Conservation (phyloP, 2,888 invertebrate genomes). For the Drosophila mercatorum region DNA sequence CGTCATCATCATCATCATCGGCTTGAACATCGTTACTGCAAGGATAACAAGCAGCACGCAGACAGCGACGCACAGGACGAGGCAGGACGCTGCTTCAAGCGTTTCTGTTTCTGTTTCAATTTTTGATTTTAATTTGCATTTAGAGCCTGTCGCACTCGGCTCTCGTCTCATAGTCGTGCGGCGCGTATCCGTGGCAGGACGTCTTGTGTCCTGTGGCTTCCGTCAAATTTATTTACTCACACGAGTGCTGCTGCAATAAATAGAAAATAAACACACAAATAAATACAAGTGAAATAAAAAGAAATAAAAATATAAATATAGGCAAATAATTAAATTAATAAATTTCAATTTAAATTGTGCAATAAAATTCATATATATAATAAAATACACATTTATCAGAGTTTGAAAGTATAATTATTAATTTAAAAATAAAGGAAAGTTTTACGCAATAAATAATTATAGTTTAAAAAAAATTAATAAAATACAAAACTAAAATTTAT, state of each 20-base stretch:
- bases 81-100: slow-evolving; percentile 41
- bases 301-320: background rate
- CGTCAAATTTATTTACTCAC: slow-evolving; percentile 9
- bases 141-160: slow-evolving; percentile 65
- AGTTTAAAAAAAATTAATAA: background rate
- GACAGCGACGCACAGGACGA: slow-evolving; percentile 33
- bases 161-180: slow-evolving; percentile 74
- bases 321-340: background rate
- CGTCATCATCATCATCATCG: slow-evolving; percentile 22
- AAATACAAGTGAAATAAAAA: background rate
- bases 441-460: background rate
- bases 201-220: slow-evolving; percentile 56
- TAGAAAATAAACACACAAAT: background rate
- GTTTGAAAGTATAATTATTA: background rate
- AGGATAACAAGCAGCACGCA: slow-evolving; percentile 56
- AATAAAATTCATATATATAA: too few relatives aligned
- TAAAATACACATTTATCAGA: background rate
- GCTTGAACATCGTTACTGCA: slow-evolving; percentile 36
- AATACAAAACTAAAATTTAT: background rate
- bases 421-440: background rate
- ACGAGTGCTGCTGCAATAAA: slow-evolving; percentile 5
- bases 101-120: slow-evolving; percentile 70
- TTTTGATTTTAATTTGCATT: slow-evolving; percentile 77
- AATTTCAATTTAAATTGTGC: background rate
- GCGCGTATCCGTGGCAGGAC: slow-evolving; percentile 75